A percentile compares a stretch with the other conserved stretches of the same genome.
Conservation (phyloP, 2,888 invertebrate genomes). For the Panorpa germanica region DNA sequence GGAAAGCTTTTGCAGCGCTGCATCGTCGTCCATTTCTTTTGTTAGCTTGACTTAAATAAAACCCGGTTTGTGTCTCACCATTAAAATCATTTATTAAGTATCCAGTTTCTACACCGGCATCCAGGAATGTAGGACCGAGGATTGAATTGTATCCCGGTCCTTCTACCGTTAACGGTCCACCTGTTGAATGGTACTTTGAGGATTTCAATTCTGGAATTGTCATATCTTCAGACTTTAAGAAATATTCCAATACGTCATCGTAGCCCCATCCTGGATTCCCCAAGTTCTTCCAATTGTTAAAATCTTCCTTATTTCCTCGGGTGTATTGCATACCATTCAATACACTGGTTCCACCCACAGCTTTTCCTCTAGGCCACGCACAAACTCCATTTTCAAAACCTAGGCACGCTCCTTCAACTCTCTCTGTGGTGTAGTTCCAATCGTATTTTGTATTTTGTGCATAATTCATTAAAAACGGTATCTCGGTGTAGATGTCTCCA, state of each 20-base stretch:
- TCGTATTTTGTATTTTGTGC: conserved; percentile 72
- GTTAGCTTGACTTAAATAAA: conserved; percentile 62
- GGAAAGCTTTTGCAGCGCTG: conserved; percentile 62
- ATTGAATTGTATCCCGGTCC: conserved; percentile 30
- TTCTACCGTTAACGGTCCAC: conserved; percentile 36
- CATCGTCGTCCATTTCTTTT: conserved; percentile 58
- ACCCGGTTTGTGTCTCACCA: conserved; percentile 41
- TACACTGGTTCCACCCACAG: conserved; percentile 60
- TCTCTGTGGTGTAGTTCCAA: conserved; percentile 82
- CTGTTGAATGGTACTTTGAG: conserved; percentile 29
- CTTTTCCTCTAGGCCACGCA: conserved; percentile 74
- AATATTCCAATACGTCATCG: conserved; percentile 53
- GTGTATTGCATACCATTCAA: conserved; percentile 74
- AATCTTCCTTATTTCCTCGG: conserved; percentile 60
- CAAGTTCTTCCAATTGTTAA: conserved; percentile 56
- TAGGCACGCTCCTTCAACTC: conserved; percentile 46
- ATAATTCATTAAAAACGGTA: conserved; percentile 73
- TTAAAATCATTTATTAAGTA: conserved; percentile 40
- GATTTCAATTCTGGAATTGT: conserved; percentile 44
- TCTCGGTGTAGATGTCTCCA: conserved; percentile 76
- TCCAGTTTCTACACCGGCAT: conserved; percentile 39
- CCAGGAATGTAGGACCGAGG: conserved; percentile 34
- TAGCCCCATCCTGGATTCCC: conserved; percentile 69
- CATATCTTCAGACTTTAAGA: conserved; percentile 62
- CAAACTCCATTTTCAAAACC: conserved; percentile 44